Evolutionary conservation across 1,140 invertebrate genomes (phyloP), one percentile per base, ranked within the genome.

Genomic region (Drosophila punjabiensis): DNA sequence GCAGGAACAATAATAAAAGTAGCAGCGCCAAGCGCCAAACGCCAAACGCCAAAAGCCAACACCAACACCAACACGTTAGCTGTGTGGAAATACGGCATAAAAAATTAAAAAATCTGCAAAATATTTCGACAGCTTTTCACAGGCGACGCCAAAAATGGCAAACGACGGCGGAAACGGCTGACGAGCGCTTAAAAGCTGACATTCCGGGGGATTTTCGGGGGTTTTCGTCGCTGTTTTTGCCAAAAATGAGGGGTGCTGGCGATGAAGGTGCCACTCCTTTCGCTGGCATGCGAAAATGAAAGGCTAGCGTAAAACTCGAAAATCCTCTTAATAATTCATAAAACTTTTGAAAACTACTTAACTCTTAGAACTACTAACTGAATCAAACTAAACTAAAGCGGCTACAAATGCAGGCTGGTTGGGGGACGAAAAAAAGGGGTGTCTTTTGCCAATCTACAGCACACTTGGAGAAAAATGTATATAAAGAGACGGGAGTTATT

Each of bases 311-410:
- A 85, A 88, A 85, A 90, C 85, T 89, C 70, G 82, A 85, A 90
- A 90, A 89, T 89, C 85, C 85, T 85, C 86, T 89, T 90, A 89
- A 89, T 89, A 89, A 89, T 89, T 89, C 85, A 89, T 89, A 89
- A 90, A 89, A 89, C 85, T 89, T 89, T 89, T 76, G 65, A 79
- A 89, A 89, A 89, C 86, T 89, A 89, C 85, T 89, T 89, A 89
- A 90, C 85, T 89, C 85, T 90, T 85, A 90, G 89, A 79, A 89
- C 81, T 89, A 89, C 85, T 90, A 89, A 89, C 85, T 89, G 86
- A 89, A 89, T 89, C 85, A 89, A 89, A 90, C 85, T 82, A 89
- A 89, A 89, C 86, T 89, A 85, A 89, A 74, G 76, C 78, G 61
- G 77, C 82, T 79, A 88, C 78, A 79, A 79, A 77, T 86, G 67